These are phyloP conservation scores for Metalampra italica DNA, from an alignment of 2,888 invertebrate species.

Conservation along the genomic window DNA sequence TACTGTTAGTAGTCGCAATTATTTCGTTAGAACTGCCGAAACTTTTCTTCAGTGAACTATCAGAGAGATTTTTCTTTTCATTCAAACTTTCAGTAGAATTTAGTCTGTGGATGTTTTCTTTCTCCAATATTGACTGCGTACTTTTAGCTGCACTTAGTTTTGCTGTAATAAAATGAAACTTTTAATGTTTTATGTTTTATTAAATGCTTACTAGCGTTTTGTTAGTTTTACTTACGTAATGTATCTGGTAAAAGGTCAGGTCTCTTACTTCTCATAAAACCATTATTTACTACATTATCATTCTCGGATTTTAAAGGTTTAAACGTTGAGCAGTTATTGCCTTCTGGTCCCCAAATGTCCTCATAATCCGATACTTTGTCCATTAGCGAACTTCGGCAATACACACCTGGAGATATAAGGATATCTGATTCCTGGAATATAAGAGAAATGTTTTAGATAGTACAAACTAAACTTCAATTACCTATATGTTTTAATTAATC, in stretches of 20 bases:
- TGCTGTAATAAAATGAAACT: constrained; percentile 40
- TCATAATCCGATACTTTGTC: constrained; percentile 97
- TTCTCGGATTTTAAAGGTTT: constrained; percentile 64
- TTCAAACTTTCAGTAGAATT: constrained; percentile 64
- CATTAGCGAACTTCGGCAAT: constrained; percentile 91
- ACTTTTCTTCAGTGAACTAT: constrained; percentile 58
- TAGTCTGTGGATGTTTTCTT: constrained; percentile 63
- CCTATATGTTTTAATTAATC: not conserved
- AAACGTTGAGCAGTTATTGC: constrained; percentile 68
- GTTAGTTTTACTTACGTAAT: constrained; percentile 54
- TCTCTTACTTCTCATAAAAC: constrained; percentile 74
- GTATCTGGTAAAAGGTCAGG: constrained; percentile 81
- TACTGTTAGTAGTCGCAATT: constrained; percentile 72
- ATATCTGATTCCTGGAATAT: constrained; percentile 85
- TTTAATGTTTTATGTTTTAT: not conserved
- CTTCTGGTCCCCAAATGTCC: constrained; percentile 91
- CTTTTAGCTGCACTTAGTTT: constrained; percentile 67
- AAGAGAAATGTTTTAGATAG: not conserved
- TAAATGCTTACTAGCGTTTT: not conserved
- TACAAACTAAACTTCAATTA: not conserved
- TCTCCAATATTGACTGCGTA: constrained; percentile 66
- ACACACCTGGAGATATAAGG: constrained; percentile 88
- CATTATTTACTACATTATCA: constrained; percentile 65
- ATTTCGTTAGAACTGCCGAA: constrained; percentile 62
- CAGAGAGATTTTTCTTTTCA: constrained; percentile 61